Percentiles rank a stretch among this genome's conserved stretches.
Conservation (phyloP, 2,888 invertebrate genomes). For the Lydus trimaculatus region DNA sequence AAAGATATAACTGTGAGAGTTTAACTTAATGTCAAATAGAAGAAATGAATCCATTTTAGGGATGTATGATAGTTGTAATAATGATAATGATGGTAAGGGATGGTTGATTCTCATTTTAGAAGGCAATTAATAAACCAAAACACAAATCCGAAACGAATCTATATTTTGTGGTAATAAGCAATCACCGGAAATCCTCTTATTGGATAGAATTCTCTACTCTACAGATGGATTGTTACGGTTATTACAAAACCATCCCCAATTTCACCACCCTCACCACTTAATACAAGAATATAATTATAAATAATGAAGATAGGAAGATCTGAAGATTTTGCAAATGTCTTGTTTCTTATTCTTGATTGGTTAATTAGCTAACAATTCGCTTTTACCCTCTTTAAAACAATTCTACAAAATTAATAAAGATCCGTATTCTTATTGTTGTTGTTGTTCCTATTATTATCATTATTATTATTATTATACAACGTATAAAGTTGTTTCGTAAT, state of each 20-base stretch:
- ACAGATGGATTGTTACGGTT: slow-evolving; percentile 13
- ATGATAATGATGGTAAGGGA: neutral
- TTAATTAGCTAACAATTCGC: neutral
- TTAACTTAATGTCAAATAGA: slow-evolving; percentile 40
- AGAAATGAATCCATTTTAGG: slow-evolving; percentile 27
- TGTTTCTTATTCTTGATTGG: neutral
- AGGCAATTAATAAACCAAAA: slow-evolving; percentile 33
- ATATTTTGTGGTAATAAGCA: slow-evolving; percentile 41
- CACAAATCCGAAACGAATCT: slow-evolving; percentile 42
- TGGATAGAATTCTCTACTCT: slow-evolving; percentile 18
- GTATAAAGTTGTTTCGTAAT: slow-evolving; percentile 19
- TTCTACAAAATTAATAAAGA: neutral
- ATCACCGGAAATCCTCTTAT: slow-evolving; percentile 43
- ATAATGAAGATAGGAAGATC: neutral
- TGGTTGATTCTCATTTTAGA: slow-evolving; percentile 20
- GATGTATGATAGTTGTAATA: neutral
- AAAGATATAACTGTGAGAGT: slow-evolving; percentile 41
- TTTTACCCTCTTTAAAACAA: neutral
- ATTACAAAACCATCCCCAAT: slow-evolving; percentile 4
- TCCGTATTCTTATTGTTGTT: neutral
- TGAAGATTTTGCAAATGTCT: neutral
- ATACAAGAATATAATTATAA: neutral
- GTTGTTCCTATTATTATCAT: no score
- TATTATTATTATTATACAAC: slow-evolving; percentile 8
- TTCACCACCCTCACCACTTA: neutral